Evolutionary conservation across 2,113 vertebrate genomes (phyloP).

Genomic region (Clinocottus analis): DNA sequence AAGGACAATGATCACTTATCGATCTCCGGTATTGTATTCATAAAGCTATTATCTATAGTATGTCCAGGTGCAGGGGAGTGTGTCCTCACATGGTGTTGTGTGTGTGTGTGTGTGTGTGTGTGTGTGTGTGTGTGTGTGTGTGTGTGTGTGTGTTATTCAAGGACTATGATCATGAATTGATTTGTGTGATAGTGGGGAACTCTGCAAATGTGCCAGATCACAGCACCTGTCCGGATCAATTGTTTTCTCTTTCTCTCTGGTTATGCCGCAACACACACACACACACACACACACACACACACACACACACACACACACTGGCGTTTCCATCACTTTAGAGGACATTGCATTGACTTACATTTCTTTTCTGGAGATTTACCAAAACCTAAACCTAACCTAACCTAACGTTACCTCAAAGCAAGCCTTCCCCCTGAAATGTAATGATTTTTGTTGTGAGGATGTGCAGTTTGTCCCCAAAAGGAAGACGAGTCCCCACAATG

Average conservation of each 20-base stretch:
- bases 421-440: neutral
- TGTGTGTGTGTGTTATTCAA: slow-evolving; percentile 41
- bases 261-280: slow-evolving; percentile 18
- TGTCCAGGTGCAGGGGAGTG: slow-evolving; percentile 37
- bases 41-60: slow-evolving; percentile 45
- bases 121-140: slow-evolving; percentile 35
- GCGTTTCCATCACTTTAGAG: neutral
- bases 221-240: slow-evolving; percentile 52
- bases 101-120: slow-evolving; percentile 29
- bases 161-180: slow-evolving; percentile 52
- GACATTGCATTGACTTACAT: slow-evolving; percentile 1
- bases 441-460: neutral
- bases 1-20: slow-evolving; percentile 61
- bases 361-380: neutral
- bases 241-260: neutral
- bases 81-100: neutral
- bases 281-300: slow-evolving; percentile 13
- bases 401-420: neutral
- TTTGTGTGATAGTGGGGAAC: slow-evolving; percentile 23
- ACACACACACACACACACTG: slow-evolving; percentile 8
- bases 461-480: neutral
- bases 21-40: slow-evolving; percentile 47
- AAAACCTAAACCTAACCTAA: neutral
- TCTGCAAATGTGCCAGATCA: slow-evolving; percentile 41
- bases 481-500: neutral